Conservation (phyloP, 64 coral and sea anemone species). For the Trachythela sp. region DNA sequence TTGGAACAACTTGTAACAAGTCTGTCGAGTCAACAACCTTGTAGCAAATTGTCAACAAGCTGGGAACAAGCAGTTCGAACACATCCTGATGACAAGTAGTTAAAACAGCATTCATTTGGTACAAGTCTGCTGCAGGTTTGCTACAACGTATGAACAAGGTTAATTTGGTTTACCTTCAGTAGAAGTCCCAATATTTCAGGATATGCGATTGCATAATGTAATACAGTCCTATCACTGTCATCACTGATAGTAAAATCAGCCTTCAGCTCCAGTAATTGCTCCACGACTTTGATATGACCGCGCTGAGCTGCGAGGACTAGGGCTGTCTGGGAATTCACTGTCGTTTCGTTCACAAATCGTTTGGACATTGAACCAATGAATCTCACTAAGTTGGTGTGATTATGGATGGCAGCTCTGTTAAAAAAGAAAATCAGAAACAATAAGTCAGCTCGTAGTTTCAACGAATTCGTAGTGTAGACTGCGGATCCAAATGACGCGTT, state of each 20-base stretch:
- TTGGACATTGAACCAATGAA: not conserved
- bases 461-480: too few relatives aligned
- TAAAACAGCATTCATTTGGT: too few relatives aligned
- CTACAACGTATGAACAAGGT: too few relatives aligned
- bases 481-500: too few relatives aligned
- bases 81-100: too few relatives aligned
- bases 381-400: not conserved
- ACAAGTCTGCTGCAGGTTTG: too few relatives aligned
- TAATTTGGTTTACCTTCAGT: not conserved
- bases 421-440: not conserved
- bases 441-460: too few relatives aligned
- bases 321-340: not conserved
- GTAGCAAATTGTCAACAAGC: too few relatives aligned
- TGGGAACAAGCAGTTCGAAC: too few relatives aligned
- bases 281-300: conserved; percentile 1
- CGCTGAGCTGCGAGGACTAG: not conserved
- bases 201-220: conserved; percentile 1
- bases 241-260: not conserved
- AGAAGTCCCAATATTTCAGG: not conserved
- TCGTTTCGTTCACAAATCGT: not conserved
- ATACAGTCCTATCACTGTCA: not conserved
- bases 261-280: not conserved
- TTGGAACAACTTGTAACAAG: too few relatives aligned
- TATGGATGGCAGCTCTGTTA: not conserved
- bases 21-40: too few relatives aligned